Conservation (phyloP, 2,888 invertebrate species). For the Drosophila antonietae region DNA sequence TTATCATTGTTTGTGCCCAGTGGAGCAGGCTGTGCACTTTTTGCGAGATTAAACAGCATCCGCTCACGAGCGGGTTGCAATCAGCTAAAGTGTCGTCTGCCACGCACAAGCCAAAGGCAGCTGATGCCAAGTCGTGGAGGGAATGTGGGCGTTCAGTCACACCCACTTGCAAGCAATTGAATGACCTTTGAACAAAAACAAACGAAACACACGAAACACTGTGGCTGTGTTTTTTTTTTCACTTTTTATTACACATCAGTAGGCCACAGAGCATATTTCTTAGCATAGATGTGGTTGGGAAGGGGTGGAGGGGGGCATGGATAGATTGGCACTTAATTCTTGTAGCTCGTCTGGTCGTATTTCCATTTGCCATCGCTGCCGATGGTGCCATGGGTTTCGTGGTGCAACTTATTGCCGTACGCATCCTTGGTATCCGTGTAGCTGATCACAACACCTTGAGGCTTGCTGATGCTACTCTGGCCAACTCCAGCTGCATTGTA, state of each 20-base stretch:
- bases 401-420: conserved; percentile 4
- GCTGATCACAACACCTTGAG: conserved; percentile 4
- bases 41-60: conserved; percentile 61
- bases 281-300: neutral
- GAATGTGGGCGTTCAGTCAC: conserved; percentile 1
- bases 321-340: conserved; percentile 5
- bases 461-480: neutral
- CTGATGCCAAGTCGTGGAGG: neutral
- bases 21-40: conserved; percentile 61
- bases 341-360: conserved; percentile 8
- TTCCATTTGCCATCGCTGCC: conserved; percentile 18
- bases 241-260: conserved; percentile 38
- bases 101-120: neutral
- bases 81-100: conserved; percentile 69
- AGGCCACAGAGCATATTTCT: conserved; percentile 18
- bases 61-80: conserved; percentile 45
- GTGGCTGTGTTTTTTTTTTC: conserved; percentile 25
- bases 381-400: neutral
- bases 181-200: conserved; percentile 25
- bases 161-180: conserved; percentile 34
- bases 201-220: conserved; percentile 7
- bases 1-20: conserved; percentile 65
- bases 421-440: conserved; percentile 18
- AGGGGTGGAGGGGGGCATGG: neutral
- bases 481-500: neutral